Conservation (phyloP, 2,888 invertebrate species). For the Lutraria lutraria region DNA sequence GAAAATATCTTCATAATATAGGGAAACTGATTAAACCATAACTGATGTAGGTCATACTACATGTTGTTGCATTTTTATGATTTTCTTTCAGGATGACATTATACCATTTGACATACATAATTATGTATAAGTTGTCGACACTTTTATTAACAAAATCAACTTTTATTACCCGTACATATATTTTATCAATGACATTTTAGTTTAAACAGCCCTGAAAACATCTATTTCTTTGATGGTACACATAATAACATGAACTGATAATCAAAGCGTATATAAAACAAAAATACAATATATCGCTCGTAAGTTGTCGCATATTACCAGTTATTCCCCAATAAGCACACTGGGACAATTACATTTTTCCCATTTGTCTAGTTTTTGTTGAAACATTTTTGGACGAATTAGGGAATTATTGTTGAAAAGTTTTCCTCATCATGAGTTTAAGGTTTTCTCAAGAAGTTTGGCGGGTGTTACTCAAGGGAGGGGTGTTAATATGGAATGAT, state of each 20-base stretch:
- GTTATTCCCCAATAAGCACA: background rate
- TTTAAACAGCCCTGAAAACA: background rate
- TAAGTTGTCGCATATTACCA: background rate
- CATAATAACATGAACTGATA: background rate
- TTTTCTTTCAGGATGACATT: background rate
- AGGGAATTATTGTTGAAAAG: too few species aligned
- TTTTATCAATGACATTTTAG: conserved; percentile 1
- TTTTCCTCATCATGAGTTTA: too few species aligned
- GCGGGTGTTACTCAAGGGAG: too few species aligned
- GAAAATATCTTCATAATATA: background rate
- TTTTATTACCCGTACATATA: background rate
- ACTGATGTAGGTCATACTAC: background rate
- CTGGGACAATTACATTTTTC: background rate
- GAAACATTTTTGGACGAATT: too few species aligned
- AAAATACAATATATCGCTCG: background rate
- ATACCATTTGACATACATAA: background rate
- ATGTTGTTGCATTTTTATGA: background rate
- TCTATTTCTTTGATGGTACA: background rate
- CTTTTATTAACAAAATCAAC: background rate
- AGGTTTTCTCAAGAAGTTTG: too few species aligned
- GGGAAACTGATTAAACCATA: background rate
- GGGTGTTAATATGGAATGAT: too few species aligned
- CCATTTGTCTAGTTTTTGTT: background rate
- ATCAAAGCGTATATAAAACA: background rate
- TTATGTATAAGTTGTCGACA: background rate